Conservation (phyloP, 2,113 vertebrate species). For the Oriolus oriolus region DNA sequence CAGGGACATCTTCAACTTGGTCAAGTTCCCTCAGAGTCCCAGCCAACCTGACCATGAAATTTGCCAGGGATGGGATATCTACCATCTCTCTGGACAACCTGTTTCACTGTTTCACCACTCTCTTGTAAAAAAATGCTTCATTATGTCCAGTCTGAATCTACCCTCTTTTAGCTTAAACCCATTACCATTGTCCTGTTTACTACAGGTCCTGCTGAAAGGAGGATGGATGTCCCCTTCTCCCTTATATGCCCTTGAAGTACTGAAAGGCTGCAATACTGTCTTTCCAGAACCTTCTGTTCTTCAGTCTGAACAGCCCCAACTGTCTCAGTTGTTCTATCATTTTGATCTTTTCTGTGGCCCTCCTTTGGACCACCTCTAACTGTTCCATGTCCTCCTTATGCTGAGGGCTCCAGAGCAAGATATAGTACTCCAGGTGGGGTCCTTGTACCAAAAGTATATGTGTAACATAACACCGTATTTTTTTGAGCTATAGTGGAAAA, state of each 20-base stretch:
- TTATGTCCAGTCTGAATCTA: background rate
- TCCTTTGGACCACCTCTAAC: rapidly evolving
- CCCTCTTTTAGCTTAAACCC: background rate
- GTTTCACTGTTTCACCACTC: background rate
- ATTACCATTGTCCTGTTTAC: background rate
- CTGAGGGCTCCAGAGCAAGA: background rate
- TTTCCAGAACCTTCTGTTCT: background rate
- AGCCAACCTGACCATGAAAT: background rate
- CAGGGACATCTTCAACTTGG: background rate
- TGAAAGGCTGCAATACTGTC: background rate
- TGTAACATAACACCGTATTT: background rate
- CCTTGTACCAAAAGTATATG: background rate
- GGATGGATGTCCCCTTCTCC: background rate
- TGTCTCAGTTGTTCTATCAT: background rate
- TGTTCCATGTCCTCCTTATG: background rate
- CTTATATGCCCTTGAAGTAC: background rate
- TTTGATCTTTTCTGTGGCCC: background rate
- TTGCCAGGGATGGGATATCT: background rate
- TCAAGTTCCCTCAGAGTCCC: background rate
- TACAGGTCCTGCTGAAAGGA: background rate
- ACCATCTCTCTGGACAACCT: background rate
- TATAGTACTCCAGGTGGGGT: background rate
- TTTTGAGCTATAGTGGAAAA: background rate
- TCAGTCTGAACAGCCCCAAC: background rate
- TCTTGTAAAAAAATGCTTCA: rapidly evolving